phyloP scores from a whole-genome alignment of 2,113 vertebrate species.

The Oreotragus oreotragus region DNA sequence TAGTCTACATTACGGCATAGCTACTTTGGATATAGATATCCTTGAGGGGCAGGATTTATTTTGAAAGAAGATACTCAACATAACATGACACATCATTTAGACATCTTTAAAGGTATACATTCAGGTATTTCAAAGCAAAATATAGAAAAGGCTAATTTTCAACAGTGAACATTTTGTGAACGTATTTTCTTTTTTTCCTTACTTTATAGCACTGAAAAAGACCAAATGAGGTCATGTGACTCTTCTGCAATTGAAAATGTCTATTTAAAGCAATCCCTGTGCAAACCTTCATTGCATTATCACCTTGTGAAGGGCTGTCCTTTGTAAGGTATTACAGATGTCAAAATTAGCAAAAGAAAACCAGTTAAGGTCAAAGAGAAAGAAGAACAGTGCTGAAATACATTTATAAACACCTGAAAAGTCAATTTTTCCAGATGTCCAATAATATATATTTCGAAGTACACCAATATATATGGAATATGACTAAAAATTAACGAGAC shows the following conservation, averaged over 20 bases:
- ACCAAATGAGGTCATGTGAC: neutral
- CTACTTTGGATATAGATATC: conserved; percentile 83
- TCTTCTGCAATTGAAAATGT: conserved; percentile 14
- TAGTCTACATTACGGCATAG: conserved; percentile 83
- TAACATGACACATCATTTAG: conserved; percentile 82
- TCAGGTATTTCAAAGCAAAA: conserved; percentile 75
- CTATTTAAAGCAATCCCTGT: conserved; percentile 36
- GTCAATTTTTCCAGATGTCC: conserved; percentile 65
- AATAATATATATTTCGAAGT: conserved; percentile 60
- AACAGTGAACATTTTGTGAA: conserved; percentile 41
- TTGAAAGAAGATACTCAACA: conserved; percentile 83
- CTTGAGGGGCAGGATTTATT: conserved; percentile 85
- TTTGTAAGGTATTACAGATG: neutral
- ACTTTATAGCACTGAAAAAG: conserved; percentile 16
- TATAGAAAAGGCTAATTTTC: conserved; percentile 68
- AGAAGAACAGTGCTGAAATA: conserved; percentile 26
- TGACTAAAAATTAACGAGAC: conserved; percentile 74
- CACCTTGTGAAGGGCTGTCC: conserved; percentile 47
- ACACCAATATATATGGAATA: conserved; percentile 61
- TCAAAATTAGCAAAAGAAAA: conserved; percentile 36
- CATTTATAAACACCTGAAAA: conserved; percentile 67
- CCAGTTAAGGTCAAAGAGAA: neutral
- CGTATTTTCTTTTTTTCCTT: conserved; percentile 12
- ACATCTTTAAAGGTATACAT: conserved; percentile 76
- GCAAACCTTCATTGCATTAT: neutral